Conservation (phyloP, 2,797 vertebrate genomes). For the Rhinella marina region DNA sequence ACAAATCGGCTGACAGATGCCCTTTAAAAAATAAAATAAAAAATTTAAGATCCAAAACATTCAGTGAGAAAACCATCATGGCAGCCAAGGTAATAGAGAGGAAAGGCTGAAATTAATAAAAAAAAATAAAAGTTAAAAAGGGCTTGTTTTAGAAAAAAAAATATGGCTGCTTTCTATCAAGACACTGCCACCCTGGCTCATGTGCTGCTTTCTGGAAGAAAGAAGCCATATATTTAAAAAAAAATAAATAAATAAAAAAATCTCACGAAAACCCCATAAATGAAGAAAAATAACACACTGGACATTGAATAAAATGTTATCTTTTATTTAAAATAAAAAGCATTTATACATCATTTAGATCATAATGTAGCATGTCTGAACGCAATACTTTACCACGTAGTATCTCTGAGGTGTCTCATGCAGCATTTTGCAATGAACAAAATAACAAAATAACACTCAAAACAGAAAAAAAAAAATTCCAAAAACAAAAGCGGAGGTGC, state of each 20-base stretch:
- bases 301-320: slow-evolving; percentile 77
- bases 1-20: no score
- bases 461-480: neutral
- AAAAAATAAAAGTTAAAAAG: no score
- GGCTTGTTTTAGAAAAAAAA: no score
- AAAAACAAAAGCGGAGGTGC: neutral
- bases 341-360: slow-evolving; percentile 77
- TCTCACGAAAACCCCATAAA: no score
- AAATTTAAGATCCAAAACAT: no score
- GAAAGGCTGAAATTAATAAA: no score
- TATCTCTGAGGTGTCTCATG: slow-evolving; percentile 8
- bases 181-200: no score
- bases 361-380: slow-evolving; percentile 64
- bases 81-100: no score
- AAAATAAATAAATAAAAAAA: neutral
- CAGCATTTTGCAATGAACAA: slow-evolving; percentile 19
- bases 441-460: neutral
- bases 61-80: no score
- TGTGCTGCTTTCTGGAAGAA: neutral
- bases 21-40: no score
- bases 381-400: slow-evolving; percentile 44
- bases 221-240: neutral
- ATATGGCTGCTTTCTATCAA: no score
- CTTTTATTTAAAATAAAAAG: slow-evolving; percentile 86
- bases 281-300: neutral